These are phyloP conservation scores for Callocephalon fimbriatum DNA, from an alignment of 2,113 vertebrate genomes.

Conservation along the genomic window DNA sequence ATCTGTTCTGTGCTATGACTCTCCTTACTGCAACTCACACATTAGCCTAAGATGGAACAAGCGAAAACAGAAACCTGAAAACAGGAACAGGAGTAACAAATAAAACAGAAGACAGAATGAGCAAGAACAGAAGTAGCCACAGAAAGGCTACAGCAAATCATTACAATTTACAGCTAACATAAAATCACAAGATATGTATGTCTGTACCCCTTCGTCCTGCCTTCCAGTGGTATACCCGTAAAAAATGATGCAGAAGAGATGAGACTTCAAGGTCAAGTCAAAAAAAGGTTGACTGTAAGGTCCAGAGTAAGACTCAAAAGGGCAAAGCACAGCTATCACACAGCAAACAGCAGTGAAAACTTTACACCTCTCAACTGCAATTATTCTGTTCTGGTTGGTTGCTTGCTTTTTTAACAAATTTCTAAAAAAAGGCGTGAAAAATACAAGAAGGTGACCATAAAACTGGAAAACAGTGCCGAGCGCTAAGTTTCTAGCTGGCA, in stretches of 20 bases:
- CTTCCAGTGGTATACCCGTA: neutral
- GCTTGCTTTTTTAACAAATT: neutral
- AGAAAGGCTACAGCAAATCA: neutral
- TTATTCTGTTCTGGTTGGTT: neutral
- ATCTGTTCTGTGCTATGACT: neutral
- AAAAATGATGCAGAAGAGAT: neutral
- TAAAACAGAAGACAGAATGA: neutral
- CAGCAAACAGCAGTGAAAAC: neutral
- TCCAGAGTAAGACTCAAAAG: neutral
- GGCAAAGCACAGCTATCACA: neutral
- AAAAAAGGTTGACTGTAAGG: neutral
- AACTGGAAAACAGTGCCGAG: neutral
- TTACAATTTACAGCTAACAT: neutral
- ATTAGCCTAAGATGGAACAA: neutral
- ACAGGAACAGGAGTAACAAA: neutral
- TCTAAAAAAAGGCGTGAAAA: neutral
- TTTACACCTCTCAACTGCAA: neutral
- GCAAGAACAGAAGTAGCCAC: neutral
- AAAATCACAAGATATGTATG: neutral
- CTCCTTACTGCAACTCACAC: neutral
- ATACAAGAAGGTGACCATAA: neutral
- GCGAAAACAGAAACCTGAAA: neutral
- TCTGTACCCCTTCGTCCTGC: neutral
- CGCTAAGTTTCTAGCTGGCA: neutral
- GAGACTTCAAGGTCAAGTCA: neutral